Conservation (phyloP, 2,888 invertebrate species). For the Anagyrus pseudococci region DNA sequence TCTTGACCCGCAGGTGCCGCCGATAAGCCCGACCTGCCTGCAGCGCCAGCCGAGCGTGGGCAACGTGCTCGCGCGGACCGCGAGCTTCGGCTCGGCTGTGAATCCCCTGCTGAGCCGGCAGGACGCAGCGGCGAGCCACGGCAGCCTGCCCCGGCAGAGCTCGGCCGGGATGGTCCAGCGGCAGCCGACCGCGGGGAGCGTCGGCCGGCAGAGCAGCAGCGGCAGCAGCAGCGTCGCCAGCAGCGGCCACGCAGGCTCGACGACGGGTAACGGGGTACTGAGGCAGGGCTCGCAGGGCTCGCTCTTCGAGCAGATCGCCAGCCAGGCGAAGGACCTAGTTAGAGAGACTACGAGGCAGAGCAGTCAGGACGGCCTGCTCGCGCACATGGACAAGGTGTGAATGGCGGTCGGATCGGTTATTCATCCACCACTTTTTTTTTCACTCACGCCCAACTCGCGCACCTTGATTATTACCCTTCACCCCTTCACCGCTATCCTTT, state of each 20-base stretch:
- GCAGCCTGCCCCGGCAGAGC: conserved; percentile 44
- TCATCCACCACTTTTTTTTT: too few relatives aligned
- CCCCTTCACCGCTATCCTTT: too few relatives aligned
- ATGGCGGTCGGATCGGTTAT: too few relatives aligned
- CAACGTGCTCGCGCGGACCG: conserved; percentile 69
- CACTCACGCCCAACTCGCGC: too few relatives aligned
- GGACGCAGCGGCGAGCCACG: conserved; percentile 39
- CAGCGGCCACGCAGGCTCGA: conserved; percentile 25
- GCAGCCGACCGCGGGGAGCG: conserved; percentile 32
- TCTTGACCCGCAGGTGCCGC: conserved; percentile 61
- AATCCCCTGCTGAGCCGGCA: conserved; percentile 48
- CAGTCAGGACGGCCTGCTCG: conserved; percentile 86
- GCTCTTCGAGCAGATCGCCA: conserved; percentile 84
- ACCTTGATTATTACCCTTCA: too few relatives aligned
- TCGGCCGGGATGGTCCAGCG: conserved; percentile 28
- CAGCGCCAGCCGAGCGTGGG: conserved; percentile 70
- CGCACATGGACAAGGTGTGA: conserved; percentile 87
- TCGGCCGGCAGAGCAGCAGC: conserved; percentile 46
- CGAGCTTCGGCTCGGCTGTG: conserved; percentile 67
- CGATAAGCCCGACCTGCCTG: conserved; percentile 64
- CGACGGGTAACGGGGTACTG: conserved; percentile 45
- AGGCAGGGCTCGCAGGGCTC: conserved; percentile 85
- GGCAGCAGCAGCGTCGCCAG: conserved; percentile 43
- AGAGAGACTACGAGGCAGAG: conserved; percentile 87
- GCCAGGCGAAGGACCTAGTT: conserved; percentile 88